A percentile compares a stretch with the other conserved stretches of the same genome.
Evolutionary conservation across 2,888 invertebrate species (phyloP).

Genomic region (Tridacna gigas): DNA sequence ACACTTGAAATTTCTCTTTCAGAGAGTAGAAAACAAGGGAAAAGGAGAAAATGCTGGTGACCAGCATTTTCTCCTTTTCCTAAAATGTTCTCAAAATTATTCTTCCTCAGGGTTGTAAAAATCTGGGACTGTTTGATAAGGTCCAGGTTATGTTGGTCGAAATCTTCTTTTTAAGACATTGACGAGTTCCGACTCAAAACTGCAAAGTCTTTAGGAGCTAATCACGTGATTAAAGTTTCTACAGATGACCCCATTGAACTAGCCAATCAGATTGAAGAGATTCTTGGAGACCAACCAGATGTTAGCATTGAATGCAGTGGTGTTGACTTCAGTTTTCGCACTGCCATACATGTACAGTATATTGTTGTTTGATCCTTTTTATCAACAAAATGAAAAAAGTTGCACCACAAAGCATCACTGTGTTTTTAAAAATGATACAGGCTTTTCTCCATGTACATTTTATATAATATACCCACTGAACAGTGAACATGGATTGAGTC

Average conservation of each 20-base stretch:
- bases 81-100: too few relatives aligned
- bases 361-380: conserved; percentile 2
- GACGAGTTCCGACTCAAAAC: conserved; percentile 78
- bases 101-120: too few relatives aligned
- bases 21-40: too few relatives aligned
- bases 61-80: too few relatives aligned
- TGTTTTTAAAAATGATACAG: too few relatives aligned
- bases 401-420: too few relatives aligned
- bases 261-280: conserved; percentile 69
- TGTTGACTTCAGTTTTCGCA: conserved; percentile 90
- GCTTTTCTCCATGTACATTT: too few relatives aligned
- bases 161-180: conserved; percentile 75
- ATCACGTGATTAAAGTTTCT: conserved; percentile 77
- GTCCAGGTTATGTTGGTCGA: not conserved
- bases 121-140: not conserved
- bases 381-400: too few relatives aligned
- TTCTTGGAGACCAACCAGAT: conserved; percentile 87
- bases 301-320: conserved; percentile 95
- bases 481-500: too few relatives aligned
- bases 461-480: too few relatives aligned
- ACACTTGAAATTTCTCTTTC: too few relatives aligned
- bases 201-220: conserved; percentile 83
- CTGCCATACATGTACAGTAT: conserved; percentile 90
- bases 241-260: conserved; percentile 71
- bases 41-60: too few relatives aligned